These are phyloP conservation scores for Ceramica pisi DNA, from an alignment of 2,888 invertebrate species.

Conservation along the genomic window DNA sequence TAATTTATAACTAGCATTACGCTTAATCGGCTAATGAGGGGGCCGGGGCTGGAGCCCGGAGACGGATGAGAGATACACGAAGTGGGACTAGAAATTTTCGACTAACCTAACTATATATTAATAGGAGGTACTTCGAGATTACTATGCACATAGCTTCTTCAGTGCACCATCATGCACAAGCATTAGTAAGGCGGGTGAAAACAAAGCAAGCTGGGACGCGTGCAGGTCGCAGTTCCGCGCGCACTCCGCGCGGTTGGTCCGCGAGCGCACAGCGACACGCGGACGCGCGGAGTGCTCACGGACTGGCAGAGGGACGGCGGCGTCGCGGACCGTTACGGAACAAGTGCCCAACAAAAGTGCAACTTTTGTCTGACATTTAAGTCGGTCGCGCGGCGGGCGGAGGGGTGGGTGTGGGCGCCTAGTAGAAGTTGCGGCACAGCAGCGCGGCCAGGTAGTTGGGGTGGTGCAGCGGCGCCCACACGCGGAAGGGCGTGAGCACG, in stretches of 20 bases:
- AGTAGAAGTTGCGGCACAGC: constrained; percentile 88
- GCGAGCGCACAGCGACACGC: no score
- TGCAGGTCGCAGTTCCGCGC: constrained; percentile 14
- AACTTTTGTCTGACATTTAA: constrained; percentile 1
- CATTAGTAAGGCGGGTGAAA: constrained; percentile 33
- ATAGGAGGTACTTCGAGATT: constrained; percentile 40
- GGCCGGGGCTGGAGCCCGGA: constrained; percentile 50
- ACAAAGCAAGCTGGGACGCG: constrained; percentile 39
- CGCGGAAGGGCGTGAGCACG: constrained; percentile 69
- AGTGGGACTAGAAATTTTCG: constrained; percentile 53
- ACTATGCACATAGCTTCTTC: constrained; percentile 20
- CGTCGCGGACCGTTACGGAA: not conserved
- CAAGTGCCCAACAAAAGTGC: constrained; percentile 10
- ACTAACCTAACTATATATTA: constrained; percentile 47
- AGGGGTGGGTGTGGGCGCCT: constrained; percentile 59
- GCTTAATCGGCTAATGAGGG: constrained; percentile 70
- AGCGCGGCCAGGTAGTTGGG: constrained; percentile 88
- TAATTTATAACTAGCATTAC: constrained; percentile 68
- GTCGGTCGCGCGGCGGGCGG: constrained; percentile 26
- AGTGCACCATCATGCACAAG: constrained; percentile 50
- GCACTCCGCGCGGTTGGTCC: not conserved
- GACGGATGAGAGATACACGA: constrained; percentile 31
- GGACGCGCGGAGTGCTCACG: no score
- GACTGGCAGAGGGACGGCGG: constrained; percentile 6
- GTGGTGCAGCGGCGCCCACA: constrained; percentile 80